phyloP scores from a whole-genome alignment of 2,113 vertebrate species.

The Cercocebus atys region DNA sequence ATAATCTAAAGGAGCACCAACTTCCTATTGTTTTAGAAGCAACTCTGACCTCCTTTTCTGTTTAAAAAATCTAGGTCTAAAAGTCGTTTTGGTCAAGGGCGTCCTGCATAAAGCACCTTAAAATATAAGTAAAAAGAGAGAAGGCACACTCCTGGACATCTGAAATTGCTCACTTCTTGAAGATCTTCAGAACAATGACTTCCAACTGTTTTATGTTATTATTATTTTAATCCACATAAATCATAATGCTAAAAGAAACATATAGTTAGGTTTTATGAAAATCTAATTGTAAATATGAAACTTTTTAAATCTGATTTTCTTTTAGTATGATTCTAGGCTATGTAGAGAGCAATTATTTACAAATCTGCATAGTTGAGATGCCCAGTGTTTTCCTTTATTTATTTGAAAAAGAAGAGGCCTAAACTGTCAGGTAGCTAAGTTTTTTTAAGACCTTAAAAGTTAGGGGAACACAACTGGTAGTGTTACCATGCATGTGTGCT shows the following conservation, averaged over 20 bases:
- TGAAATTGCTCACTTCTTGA: constrained; percentile 64
- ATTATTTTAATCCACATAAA: constrained; percentile 75
- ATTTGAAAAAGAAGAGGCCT: constrained; percentile 53
- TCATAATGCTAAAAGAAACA: constrained; percentile 74
- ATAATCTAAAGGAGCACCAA: neutral
- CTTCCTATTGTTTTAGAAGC: constrained; percentile 29
- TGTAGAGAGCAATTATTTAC: constrained; percentile 77
- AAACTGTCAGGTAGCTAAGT: neutral
- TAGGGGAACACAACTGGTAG: constrained; percentile 54
- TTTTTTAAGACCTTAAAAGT: constrained; percentile 57
- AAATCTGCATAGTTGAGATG: constrained; percentile 65
- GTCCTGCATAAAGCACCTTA: constrained; percentile 80
- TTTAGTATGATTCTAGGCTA: constrained; percentile 71
- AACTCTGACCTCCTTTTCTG: constrained; percentile 57
- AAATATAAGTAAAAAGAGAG: constrained; percentile 43
- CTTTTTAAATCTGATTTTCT: constrained; percentile 75
- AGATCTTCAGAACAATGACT: constrained; percentile 60
- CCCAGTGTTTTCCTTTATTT: constrained; percentile 67
- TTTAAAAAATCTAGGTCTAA: constrained; percentile 84
- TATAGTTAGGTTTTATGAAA: constrained; percentile 76
- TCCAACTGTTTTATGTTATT: constrained; percentile 80
- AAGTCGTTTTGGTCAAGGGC: constrained; percentile 85
- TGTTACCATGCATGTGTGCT: neutral
- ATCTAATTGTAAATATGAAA: constrained; percentile 83
- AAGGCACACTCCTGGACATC: constrained; percentile 67